A percentile compares a stretch with the other conserved stretches of the same genome.
phyloP scores from a whole-genome alignment of 1,140 invertebrate genomes.

The Aphaenogaster floridana region DNA sequence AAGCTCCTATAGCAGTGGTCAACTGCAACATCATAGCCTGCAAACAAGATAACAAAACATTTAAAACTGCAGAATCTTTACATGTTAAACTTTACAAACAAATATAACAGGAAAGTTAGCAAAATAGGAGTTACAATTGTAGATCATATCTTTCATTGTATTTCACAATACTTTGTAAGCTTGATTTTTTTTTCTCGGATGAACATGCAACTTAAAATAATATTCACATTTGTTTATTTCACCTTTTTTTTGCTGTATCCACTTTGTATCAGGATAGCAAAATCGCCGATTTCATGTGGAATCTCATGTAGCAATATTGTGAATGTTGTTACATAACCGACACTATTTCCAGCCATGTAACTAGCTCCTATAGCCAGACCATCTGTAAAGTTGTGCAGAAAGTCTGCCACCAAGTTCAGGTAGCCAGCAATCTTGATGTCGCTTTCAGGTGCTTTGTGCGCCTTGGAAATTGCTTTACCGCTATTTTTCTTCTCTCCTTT shows the following conservation, averaged over 20 bases:
- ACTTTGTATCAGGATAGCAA: slow-evolving; percentile 98
- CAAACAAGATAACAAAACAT: slow-evolving; percentile 67
- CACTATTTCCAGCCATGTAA: slow-evolving; percentile 94
- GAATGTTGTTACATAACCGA: slow-evolving; percentile 95
- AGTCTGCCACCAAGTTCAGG: slow-evolving; percentile 97
- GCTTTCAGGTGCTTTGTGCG: slow-evolving; percentile 60
- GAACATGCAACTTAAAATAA: neutral
- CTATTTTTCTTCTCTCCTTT: slow-evolving; percentile 31
- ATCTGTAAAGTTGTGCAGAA: slow-evolving; percentile 99
- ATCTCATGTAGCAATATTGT: slow-evolving; percentile 98
- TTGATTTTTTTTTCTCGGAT: neutral
- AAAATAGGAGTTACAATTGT: neutral
- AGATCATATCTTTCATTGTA: neutral
- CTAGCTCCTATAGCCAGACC: slow-evolving; percentile 98
- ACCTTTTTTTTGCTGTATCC: slow-evolving; percentile 96
- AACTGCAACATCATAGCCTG: slow-evolving; percentile 97
- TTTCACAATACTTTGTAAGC: neutral
- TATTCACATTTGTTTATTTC: slow-evolving; percentile 50
- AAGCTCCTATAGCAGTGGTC: slow-evolving; percentile 96
- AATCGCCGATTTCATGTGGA: slow-evolving; percentile 99
- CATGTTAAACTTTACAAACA: neutral
- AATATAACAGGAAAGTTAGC: slow-evolving; percentile 30
- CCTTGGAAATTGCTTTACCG: slow-evolving; percentile 52
- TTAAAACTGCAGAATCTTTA: slow-evolving; percentile 15
- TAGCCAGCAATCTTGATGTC: slow-evolving; percentile 97